Evolutionary conservation across 2,797 vertebrate genomes (phyloP).

Genomic region (Denticeps clupeoides): DNA sequence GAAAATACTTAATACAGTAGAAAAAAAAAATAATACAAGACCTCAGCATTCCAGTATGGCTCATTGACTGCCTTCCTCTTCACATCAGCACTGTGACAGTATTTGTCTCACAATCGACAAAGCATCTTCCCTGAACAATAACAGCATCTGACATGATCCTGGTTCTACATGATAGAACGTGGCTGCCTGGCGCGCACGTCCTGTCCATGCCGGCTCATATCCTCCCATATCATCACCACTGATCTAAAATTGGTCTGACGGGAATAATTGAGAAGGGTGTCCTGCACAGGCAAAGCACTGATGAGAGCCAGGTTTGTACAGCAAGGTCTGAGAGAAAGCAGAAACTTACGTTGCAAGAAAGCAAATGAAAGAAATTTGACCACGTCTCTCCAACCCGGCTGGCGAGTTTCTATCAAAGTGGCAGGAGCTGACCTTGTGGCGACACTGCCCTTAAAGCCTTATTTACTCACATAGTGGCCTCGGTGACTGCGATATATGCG

Average conservation of each 20-base stretch:
- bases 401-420: too few relatives aligned
- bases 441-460: neutral
- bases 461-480: neutral
- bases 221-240: neutral
- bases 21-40: too few relatives aligned
- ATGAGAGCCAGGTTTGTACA: conserved; percentile 3
- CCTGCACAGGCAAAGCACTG: neutral
- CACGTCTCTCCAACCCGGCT: neutral
- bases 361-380: conserved; percentile 10
- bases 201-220: neutral
- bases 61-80: neutral
- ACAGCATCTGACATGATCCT: neutral
- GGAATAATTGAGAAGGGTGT: neutral
- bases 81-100: neutral
- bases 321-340: neutral
- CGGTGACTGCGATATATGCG: neutral
- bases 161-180: neutral
- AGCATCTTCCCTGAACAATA: neutral
- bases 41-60: neutral
- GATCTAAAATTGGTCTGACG: conserved; percentile 2
- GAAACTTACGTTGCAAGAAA: too few relatives aligned
- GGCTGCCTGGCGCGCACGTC: neutral
- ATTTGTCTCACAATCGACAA: neutral
- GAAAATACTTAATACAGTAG: too few relatives aligned
- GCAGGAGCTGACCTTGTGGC: neutral